Evolutionary conservation across 2,888 invertebrate genomes (phyloP).

Genomic region (Pandemis corylana): DNA sequence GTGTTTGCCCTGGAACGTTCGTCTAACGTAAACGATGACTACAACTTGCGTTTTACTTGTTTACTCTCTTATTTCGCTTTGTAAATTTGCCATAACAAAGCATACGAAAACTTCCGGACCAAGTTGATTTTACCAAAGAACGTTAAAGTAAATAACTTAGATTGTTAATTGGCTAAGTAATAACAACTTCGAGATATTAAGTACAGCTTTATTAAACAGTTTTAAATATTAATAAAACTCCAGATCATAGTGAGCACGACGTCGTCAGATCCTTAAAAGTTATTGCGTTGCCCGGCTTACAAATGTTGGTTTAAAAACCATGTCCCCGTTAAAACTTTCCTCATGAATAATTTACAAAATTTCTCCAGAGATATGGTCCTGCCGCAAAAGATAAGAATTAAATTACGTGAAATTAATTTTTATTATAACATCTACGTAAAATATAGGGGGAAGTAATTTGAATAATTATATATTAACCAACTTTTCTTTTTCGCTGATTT

Average conservation of each 20-base stretch:
- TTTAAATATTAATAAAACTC: conserved; percentile 10
- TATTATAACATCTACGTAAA: conserved; percentile 76
- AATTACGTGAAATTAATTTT: conserved; percentile 80
- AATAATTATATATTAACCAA: conserved; percentile 71
- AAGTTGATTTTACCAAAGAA: conserved; percentile 54
- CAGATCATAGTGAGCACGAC: conserved; percentile 15
- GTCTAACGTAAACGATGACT: conserved; percentile 74
- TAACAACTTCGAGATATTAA: conserved; percentile 15
- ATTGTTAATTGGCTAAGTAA: conserved; percentile 44
- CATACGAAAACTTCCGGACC: conserved; percentile 56
- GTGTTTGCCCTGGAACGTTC: conserved; percentile 65
- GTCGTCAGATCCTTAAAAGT: conserved; percentile 59
- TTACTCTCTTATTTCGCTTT: conserved; percentile 71
- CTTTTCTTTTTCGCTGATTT: conserved; percentile 59
- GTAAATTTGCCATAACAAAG: conserved; percentile 67
- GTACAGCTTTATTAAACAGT: neutral
- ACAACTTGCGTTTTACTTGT: conserved; percentile 61
- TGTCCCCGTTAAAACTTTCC: conserved; percentile 82
- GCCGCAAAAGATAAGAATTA: conserved; percentile 80
- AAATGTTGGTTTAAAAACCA: conserved; percentile 83
- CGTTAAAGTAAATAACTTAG: conserved; percentile 51
- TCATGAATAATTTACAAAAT: conserved; percentile 84
- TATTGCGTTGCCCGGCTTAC: conserved; percentile 73
- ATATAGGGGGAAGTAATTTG: conserved; percentile 76
- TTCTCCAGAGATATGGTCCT: conserved; percentile 81